Evolutionary conservation across 2,888 invertebrate species (phyloP).

Genomic region (Heteromyza rotundicornis): DNA sequence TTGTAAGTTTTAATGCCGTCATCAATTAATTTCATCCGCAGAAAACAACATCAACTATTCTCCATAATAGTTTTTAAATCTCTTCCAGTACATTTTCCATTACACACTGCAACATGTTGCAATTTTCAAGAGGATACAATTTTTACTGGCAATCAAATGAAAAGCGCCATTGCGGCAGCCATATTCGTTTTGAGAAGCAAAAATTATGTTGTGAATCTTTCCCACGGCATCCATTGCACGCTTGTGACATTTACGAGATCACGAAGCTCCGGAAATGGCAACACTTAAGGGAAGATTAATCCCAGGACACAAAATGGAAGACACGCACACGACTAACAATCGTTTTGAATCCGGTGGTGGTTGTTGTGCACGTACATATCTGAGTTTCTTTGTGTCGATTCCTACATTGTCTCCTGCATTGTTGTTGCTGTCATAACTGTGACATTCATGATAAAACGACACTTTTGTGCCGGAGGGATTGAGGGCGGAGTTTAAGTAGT

Average conservation of each 20-base stretch:
- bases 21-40: too few species aligned
- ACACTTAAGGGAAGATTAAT: constrained; percentile 46
- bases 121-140: neutral
- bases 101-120: neutral
- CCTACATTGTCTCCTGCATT: constrained; percentile 12
- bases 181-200: too few species aligned
- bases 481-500: constrained; percentile 14
- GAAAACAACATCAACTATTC: too few species aligned
- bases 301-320: constrained; percentile 45
- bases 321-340: constrained; percentile 33
- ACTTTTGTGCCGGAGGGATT: neutral
- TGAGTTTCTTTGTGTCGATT: neutral
- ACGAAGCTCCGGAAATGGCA: constrained; percentile 45
- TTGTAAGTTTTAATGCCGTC: too few species aligned
- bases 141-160: too few species aligned
- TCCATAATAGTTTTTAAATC: too few species aligned
- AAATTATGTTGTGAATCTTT: too few species aligned
- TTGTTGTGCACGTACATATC: too few species aligned
- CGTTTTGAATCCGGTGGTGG: too few species aligned
- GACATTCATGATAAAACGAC: neutral
- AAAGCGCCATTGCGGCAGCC: neutral
- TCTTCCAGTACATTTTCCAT: neutral
- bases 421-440: constrained; percentile 1
- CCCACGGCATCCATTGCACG: too few species aligned
- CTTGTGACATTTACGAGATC: constrained; percentile 43